Base-by-base conservation (phyloP, 2,797 vertebrate species). In the Anas acuta region DNA sequence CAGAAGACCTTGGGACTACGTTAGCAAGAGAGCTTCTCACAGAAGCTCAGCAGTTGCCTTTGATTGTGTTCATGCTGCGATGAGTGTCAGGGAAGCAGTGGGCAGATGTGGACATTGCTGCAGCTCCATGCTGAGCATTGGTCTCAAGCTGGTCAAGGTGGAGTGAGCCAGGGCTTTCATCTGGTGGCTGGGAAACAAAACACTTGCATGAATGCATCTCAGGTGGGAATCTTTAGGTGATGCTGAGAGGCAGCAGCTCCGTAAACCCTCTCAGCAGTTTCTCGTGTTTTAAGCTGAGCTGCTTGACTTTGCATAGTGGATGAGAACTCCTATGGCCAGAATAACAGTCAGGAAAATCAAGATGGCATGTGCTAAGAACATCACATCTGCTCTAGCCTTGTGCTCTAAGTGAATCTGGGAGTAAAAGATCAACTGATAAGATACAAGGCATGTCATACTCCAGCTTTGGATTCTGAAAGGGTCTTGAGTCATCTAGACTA, bases 121-220 rank as follows among this genome's bases (percentile, higher is more conserved):
- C 64, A 33, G 70, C 54, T 28, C 39, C 7, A 0, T 0, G 8
- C 69, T 7, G 56, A 81, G 74, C 4, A 1, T 62, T 0, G 0
- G 20, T 30, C 66, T 53, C 0, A 0, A 57, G 43, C 57, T 6
- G 51, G 4, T 37, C 14, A 1, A n/a, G n/a, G 17, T 26, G 6
- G 51, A 35, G 35, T 0, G 37, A 73, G 33, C 23, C 2, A 1
- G 64, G 64, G 70, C 30, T 9, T 62, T 45, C 73, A 32, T 18
- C 43, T 61, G 53, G 9, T 32, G 28, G 7, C 45, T 23, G 11
- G 4, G 49, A 80, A 87, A 33, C 18, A 66, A 79, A 47, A 35
- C 43, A 14, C 53, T 71, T 35, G 6, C 0, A 14, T 23, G 22
- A 3, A 0, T 12, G 3, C 13, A 8, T 56, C 60, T 65, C 16